Conservation (phyloP, 2,113 vertebrate species). For the Melanerpes aurifrons region DNA sequence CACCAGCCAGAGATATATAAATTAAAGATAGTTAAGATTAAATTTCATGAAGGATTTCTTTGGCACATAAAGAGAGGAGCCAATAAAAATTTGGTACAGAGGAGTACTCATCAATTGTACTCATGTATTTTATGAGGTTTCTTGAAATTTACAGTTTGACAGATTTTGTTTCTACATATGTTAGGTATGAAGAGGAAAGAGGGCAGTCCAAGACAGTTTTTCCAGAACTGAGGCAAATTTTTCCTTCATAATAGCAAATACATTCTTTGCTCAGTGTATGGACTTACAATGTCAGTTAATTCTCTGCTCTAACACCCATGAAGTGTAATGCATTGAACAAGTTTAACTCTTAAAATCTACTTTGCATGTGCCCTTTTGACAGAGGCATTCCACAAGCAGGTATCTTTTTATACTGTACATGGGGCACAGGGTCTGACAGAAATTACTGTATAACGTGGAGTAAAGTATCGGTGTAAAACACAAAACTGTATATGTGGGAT, state of each 20-base stretch:
- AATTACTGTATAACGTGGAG: constrained; percentile 29
- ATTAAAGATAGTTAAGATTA: constrained; percentile 18
- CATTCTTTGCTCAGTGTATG: neutral
- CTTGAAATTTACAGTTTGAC: constrained; percentile 17
- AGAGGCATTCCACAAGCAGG: neutral
- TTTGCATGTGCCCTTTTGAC: neutral
- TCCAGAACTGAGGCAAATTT: neutral
- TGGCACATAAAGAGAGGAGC: neutral
- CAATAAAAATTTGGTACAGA: constrained; percentile 9
- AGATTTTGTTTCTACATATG: constrained; percentile 27
- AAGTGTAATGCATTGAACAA: constrained; percentile 20
- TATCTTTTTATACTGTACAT: neutral
- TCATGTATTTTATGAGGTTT: constrained; percentile 8
- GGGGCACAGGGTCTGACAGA: neutral
- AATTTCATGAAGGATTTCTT: constrained; percentile 36
- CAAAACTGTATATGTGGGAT: constrained; percentile 23
- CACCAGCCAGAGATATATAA: neutral
- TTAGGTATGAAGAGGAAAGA: neutral
- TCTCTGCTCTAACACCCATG: neutral
- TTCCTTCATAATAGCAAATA: neutral
- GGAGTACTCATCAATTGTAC: neutral
- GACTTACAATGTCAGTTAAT: neutral
- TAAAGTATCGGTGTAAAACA: constrained; percentile 25
- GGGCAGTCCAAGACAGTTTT: neutral
- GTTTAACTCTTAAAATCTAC: constrained; percentile 47